A percentile compares a stretch with the other conserved stretches of the same genome.
Evolutionary conservation across 2,888 invertebrate genomes (phyloP).

Genomic region (Tiliacea citrago): DNA sequence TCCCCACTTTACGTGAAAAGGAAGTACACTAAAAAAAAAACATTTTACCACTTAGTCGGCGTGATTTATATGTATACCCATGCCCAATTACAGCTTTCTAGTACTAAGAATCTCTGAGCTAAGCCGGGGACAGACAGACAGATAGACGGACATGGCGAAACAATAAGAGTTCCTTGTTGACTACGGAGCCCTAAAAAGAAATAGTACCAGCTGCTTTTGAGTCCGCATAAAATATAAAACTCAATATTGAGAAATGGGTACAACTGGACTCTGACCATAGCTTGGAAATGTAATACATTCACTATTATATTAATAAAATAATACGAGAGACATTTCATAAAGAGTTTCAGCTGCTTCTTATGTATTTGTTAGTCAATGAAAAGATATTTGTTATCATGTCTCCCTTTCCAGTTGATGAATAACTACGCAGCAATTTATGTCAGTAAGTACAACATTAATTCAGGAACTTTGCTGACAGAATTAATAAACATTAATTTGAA

Average conservation of each 20-base stretch:
- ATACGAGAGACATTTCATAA: slow-evolving; percentile 5
- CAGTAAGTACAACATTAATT: slow-evolving; percentile 13
- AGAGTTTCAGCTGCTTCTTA: slow-evolving; percentile 41
- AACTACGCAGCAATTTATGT: neutral
- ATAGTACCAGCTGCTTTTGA: slow-evolving; percentile 25
- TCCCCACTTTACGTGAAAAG: too few relatives aligned
- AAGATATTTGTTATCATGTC: slow-evolving; percentile 10
- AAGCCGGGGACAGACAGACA: too few relatives aligned
- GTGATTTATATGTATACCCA: too few relatives aligned
- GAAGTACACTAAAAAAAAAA: too few relatives aligned
- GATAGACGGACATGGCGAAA: too few relatives aligned
- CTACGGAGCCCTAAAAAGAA: neutral
- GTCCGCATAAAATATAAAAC: slow-evolving; percentile 12
- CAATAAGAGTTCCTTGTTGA: too few relatives aligned
- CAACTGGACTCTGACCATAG: neutral
- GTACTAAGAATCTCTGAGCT: too few relatives aligned
- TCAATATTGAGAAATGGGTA: slow-evolving; percentile 38
- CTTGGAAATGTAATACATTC: slow-evolving; percentile 2
- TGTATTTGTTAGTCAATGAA: slow-evolving; percentile 7
- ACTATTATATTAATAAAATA: slow-evolving; percentile 14
- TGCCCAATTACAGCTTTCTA: too few relatives aligned
- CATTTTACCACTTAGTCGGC: too few relatives aligned
- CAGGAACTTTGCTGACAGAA: neutral
- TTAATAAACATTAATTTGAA: too few relatives aligned
- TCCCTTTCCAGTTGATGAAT: slow-evolving; percentile 15